Evolutionary conservation across 1,140 invertebrate species (phyloP).

Genomic region (Pomacea maculata): DNA sequence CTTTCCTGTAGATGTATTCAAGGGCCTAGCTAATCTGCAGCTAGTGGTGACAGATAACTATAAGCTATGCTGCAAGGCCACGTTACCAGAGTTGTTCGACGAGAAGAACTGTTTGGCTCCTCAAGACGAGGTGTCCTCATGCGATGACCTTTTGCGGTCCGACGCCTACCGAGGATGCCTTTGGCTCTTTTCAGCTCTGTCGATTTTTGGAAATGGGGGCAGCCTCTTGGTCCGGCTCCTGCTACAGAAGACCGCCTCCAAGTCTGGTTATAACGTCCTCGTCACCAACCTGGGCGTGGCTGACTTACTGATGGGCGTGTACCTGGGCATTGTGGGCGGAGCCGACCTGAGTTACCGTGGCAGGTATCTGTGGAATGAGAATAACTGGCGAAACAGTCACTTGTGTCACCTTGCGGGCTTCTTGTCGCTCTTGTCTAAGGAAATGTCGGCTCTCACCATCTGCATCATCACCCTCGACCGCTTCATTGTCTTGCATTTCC

Average conservation of each 20-base stretch:
- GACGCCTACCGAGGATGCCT: neutral
- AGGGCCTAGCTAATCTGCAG: neutral
- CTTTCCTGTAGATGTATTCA: neutral
- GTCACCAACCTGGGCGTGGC: neutral
- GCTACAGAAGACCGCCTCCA: neutral
- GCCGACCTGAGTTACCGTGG: neutral
- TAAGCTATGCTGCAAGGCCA: neutral
- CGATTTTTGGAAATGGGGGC: neutral
- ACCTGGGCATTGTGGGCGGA: neutral
- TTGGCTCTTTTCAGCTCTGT: neutral
- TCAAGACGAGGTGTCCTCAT: slow-evolving; percentile 4
- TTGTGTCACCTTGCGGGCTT: neutral
- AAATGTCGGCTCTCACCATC: neutral
- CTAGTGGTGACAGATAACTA: neutral
- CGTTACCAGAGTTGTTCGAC: neutral
- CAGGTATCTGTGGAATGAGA: neutral
- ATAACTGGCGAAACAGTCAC: neutral
- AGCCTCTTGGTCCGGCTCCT: neutral
- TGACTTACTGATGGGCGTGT: slow-evolving; percentile 2
- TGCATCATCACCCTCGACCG: neutral
- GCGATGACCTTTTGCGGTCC: slow-evolving; percentile 4
- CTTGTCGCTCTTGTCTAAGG: neutral
- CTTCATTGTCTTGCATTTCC: neutral
- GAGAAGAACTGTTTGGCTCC: neutral
- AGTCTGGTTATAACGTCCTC: neutral